Percentiles rank a stretch among this genome's conserved stretches.
Conservation (phyloP, 2,888 invertebrate species). For the Melanostoma scalare region DNA sequence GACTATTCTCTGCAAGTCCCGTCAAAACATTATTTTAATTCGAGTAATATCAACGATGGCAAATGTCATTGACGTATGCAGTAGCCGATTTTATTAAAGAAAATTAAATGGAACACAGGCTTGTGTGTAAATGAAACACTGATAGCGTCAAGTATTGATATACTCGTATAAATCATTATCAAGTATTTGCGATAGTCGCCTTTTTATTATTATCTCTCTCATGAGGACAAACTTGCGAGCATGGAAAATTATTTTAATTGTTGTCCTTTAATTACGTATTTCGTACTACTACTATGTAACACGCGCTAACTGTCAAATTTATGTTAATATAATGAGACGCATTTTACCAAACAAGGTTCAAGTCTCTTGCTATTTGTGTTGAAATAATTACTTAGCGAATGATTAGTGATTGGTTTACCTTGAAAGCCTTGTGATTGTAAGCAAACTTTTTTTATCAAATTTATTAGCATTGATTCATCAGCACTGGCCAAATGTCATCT, state of each 20-base stretch:
- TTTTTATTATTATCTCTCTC: background rate
- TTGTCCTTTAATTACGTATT: too few species aligned
- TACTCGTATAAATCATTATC: slow-evolving; percentile 6
- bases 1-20: background rate
- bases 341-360: too few species aligned
- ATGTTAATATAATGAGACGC: too few species aligned
- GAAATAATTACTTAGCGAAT: too few species aligned
- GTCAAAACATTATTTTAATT: background rate
- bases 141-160: slow-evolving; percentile 9
- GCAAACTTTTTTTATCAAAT: background rate
- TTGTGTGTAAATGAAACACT: slow-evolving; percentile 8
- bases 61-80: slow-evolving; percentile 30
- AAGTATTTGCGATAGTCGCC: background rate
- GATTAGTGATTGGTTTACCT: background rate
- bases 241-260: too few species aligned
- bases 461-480: slow-evolving; percentile 20
- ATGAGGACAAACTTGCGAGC: too few species aligned
- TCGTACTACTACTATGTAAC: too few species aligned
- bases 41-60: background rate
- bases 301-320: too few species aligned
- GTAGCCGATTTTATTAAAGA: background rate
- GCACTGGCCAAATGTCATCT: background rate
- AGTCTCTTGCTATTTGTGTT: too few species aligned
- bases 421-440: background rate
- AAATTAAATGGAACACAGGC: slow-evolving; percentile 11